These are phyloP conservation scores for Drosophila triauraria DNA, from an alignment of 1,140 invertebrate species.

Conservation along the genomic window DNA sequence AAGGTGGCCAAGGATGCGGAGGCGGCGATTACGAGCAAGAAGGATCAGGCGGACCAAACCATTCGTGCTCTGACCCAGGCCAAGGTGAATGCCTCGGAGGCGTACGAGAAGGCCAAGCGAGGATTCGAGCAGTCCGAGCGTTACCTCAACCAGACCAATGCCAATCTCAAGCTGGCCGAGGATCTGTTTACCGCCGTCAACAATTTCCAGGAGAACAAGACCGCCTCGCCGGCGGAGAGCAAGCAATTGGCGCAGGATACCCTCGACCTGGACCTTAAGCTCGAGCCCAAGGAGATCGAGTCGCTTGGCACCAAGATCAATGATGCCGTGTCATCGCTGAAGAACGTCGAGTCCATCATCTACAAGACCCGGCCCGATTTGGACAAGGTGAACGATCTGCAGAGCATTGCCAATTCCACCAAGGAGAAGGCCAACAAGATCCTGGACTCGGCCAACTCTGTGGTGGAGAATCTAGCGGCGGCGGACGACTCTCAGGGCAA, in stretches of 20 bases:
- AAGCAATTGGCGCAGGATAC: constrained; percentile 92
- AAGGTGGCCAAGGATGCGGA: constrained; percentile 94
- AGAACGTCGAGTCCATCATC: constrained; percentile 96
- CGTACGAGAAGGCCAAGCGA: constrained; percentile 86
- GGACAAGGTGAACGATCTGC: constrained; percentile 90
- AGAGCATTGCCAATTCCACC: constrained; percentile 90
- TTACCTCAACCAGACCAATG: constrained; percentile 86
- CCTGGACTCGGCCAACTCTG: constrained; percentile 87
- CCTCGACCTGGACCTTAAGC: constrained; percentile 87
- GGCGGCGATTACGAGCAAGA: constrained; percentile 91
- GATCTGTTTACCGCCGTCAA: constrained; percentile 89
- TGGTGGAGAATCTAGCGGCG: constrained; percentile 87
- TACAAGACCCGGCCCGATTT: constrained; percentile 93
- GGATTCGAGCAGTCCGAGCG: constrained; percentile 85
- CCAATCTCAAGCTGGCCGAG: constrained; percentile 86
- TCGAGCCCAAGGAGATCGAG: constrained; percentile 94
- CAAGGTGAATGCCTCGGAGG: constrained; percentile 86
- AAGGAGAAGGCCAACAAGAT: constrained; percentile 88
- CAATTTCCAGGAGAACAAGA: constrained; percentile 91
- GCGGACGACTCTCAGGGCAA: constrained; percentile 91
- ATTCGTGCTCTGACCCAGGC: constrained; percentile 86
- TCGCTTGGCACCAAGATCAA: constrained; percentile 94
- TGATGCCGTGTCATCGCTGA: constrained; percentile 92
- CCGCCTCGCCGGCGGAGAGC: constrained; percentile 93
- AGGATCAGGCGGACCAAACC: constrained; percentile 89